Conservation (phyloP, 2,113 vertebrate species). For the Bostrychus sinensis region DNA sequence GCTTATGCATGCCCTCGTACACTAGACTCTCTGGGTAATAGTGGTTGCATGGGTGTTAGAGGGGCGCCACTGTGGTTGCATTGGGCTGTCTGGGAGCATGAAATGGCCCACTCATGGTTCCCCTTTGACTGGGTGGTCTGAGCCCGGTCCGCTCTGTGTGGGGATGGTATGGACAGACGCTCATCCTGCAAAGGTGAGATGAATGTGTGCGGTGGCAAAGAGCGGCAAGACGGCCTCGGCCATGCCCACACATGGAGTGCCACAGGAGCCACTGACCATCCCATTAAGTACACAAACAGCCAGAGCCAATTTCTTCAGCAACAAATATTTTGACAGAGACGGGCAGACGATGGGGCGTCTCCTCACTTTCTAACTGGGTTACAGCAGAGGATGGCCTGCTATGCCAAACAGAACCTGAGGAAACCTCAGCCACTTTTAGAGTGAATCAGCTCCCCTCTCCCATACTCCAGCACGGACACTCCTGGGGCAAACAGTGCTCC, state of each 20-base stretch:
- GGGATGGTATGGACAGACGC: slow-evolving; percentile 58
- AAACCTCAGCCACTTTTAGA: slow-evolving; percentile 76
- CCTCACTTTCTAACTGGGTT: slow-evolving; percentile 46
- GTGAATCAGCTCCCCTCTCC: slow-evolving; percentile 39
- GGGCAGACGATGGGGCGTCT: slow-evolving; percentile 67
- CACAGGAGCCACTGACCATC: slow-evolving; percentile 58
- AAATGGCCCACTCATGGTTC: slow-evolving; percentile 79
- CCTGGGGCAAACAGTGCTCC: slow-evolving; percentile 50
- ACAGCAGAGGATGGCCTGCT: slow-evolving; percentile 53
- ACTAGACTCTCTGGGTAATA: slow-evolving; percentile 66
- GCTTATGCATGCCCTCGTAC: slow-evolving; percentile 19
- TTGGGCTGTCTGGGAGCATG: slow-evolving; percentile 76
- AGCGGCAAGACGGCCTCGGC: slow-evolving; percentile 55
- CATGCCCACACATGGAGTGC: slow-evolving; percentile 72
- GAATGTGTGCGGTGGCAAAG: slow-evolving; percentile 65
- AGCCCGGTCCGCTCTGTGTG: slow-evolving; percentile 39
- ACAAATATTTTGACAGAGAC: slow-evolving; percentile 78
- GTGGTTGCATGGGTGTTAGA: slow-evolving; percentile 74
- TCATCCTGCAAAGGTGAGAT: slow-evolving; percentile 69
- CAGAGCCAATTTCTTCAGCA: slow-evolving; percentile 29
- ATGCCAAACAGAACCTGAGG: slow-evolving; percentile 54
- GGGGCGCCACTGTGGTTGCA: slow-evolving; percentile 79
- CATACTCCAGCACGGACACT: slow-evolving; percentile 15
- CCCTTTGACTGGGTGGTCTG: slow-evolving; percentile 79
- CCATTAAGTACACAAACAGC: slow-evolving; percentile 35